Percentiles rank a stretch among this genome's conserved stretches.
Conservation (phyloP, 2,113 vertebrate genomes). For the Lamprotornis superbus region DNA sequence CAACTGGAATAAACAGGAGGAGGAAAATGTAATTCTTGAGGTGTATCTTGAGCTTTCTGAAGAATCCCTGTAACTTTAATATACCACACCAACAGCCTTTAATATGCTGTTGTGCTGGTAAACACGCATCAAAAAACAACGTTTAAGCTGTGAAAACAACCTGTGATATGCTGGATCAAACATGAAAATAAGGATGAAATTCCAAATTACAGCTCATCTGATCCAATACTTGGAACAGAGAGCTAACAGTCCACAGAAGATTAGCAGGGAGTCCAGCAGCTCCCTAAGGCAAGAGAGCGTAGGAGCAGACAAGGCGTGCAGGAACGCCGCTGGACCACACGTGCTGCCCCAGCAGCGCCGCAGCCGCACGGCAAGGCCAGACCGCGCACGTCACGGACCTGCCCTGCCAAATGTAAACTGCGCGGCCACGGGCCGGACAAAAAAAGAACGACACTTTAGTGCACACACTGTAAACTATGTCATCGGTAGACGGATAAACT, state of each 20-base stretch:
- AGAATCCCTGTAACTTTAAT: neutral
- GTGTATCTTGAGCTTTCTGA: rapidly evolving
- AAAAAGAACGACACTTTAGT: neutral
- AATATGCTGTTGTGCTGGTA: neutral
- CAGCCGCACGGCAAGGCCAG: neutral
- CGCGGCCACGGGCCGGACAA: rapidly evolving
- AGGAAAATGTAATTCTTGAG: neutral
- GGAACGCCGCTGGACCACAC: neutral
- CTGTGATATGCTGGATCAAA: neutral
- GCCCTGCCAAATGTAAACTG: rapidly evolving
- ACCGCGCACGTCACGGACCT: rapidly evolving
- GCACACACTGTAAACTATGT: neutral
- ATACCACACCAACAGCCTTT: neutral
- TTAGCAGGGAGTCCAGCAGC: neutral
- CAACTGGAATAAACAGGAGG: neutral
- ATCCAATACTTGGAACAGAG: neutral
- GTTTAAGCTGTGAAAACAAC: neutral
- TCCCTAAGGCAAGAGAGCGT: rapidly evolving
- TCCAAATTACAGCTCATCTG: neutral
- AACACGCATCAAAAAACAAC: rapidly evolving
- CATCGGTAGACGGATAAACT: neutral
- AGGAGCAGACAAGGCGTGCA: no score
- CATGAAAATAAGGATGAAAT: neutral
- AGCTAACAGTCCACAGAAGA: neutral
- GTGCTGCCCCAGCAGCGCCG: rapidly evolving